Evolutionary conservation across 2,797 vertebrate species (phyloP).

Genomic region (Hypotaenidia okinawae): DNA sequence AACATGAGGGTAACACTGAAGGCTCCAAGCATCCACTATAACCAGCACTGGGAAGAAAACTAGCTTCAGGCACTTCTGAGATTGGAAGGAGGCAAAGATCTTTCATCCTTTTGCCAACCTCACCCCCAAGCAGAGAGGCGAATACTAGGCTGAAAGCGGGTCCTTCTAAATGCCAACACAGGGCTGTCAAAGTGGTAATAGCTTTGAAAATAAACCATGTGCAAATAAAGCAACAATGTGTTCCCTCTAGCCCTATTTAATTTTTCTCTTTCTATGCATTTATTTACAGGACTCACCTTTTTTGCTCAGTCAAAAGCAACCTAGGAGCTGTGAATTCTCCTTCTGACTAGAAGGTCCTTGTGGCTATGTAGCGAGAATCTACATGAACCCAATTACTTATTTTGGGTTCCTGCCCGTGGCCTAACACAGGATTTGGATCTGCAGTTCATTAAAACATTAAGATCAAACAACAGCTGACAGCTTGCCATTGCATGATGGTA

Average conservation of each 20-base stretch:
- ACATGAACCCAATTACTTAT: background rate
- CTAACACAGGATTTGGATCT: background rate
- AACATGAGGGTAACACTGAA: background rate
- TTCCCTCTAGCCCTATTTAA: background rate
- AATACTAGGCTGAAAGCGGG: background rate
- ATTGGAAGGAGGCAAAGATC: background rate
- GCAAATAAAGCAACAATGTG: background rate
- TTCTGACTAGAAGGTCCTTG: background rate
- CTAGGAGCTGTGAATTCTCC: background rate
- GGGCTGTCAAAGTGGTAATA: background rate
- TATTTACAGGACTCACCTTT: background rate
- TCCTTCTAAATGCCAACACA: background rate
- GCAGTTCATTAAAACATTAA: background rate
- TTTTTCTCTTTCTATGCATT: background rate
- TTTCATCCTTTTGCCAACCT: constrained; percentile 15
- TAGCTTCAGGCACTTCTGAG: background rate
- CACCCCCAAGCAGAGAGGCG: background rate
- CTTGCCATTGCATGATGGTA: background rate
- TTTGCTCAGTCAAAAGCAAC: background rate
- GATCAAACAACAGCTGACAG: background rate
- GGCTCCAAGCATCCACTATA: background rate
- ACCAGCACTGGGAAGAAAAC: background rate
- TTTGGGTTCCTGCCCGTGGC: background rate
- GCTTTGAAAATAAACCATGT: background rate
- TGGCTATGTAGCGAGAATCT: background rate